Conservation (phyloP, 2,888 invertebrate species). For the Hypercompe scribonia region DNA sequence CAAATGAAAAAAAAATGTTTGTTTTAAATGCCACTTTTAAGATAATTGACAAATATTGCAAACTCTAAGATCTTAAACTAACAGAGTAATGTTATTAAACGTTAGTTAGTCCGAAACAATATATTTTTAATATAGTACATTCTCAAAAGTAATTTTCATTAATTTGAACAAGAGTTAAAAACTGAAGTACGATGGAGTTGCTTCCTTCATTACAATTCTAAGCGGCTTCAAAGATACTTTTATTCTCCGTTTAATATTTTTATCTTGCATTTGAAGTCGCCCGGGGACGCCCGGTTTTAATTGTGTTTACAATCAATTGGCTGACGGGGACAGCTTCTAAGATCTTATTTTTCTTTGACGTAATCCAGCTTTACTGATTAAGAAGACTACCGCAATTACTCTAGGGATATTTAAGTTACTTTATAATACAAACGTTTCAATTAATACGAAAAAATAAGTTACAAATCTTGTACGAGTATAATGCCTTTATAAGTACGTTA, state of each 20-base stretch:
- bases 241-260: constrained; percentile 17
- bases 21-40: background rate
- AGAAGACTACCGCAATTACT: background rate
- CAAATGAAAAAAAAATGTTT: background rate
- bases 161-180: background rate
- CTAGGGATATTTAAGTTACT: background rate
- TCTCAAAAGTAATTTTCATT: background rate
- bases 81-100: background rate
- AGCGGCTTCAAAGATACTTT: constrained; percentile 31
- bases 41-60: background rate
- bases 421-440: background rate
- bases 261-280: constrained; percentile 13
- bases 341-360: constrained; percentile 6
- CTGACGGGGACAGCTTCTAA: background rate
- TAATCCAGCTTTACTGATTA: constrained; percentile 5
- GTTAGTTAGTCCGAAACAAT: background rate
- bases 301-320: constrained; percentile 20
- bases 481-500: background rate
- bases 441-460: background rate
- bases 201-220: constrained; percentile 39
- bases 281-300: constrained; percentile 16
- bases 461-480: background rate
- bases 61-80: background rate
- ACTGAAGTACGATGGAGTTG: constrained; percentile 30
- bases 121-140: background rate